phyloP scores from a whole-genome alignment of 1,140 invertebrate genomes.

The Cepaea nemoralis region DNA sequence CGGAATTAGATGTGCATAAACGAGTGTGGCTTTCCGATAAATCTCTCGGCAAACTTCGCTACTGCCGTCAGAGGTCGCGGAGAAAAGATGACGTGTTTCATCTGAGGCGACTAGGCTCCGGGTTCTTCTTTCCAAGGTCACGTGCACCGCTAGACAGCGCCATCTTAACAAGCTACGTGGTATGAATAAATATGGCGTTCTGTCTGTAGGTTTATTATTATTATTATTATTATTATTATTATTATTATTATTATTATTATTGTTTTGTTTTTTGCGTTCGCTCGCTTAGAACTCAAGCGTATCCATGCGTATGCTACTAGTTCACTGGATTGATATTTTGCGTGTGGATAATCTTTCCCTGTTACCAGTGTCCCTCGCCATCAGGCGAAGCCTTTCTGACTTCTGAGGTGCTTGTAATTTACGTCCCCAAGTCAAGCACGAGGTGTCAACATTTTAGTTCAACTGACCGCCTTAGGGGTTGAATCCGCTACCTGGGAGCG shows the following conservation, averaged over 20 bases:
- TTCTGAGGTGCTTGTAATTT: too few relatives aligned
- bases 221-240: not conserved
- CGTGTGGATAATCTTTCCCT: too few relatives aligned
- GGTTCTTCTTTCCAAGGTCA: not conserved
- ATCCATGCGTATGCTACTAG: too few relatives aligned
- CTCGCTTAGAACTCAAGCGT: too few relatives aligned
- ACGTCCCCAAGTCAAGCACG: too few relatives aligned
- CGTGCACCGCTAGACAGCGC: conserved; percentile 7
- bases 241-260: not conserved
- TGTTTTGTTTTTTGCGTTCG: not conserved
- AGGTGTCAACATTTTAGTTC: too few relatives aligned
- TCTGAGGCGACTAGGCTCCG: conserved; percentile 10
- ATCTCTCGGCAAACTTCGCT: conserved; percentile 11
- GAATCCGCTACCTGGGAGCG: too few relatives aligned
- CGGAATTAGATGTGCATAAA: not conserved
- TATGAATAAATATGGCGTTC: not conserved
- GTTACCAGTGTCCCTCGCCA: too few relatives aligned
- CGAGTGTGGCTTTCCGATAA: conserved; percentile 1
- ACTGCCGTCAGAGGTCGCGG: conserved; percentile 34
- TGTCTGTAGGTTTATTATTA: not conserved
- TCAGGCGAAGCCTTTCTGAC: too few relatives aligned
- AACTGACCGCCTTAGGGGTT: too few relatives aligned
- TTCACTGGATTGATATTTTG: too few relatives aligned
- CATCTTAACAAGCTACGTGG: conserved; percentile 15
- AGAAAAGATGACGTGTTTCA: conserved; percentile 31